These are phyloP conservation scores for Ceratina australensis DNA, from an alignment of 1,140 invertebrate species.

Conservation along the genomic window DNA sequence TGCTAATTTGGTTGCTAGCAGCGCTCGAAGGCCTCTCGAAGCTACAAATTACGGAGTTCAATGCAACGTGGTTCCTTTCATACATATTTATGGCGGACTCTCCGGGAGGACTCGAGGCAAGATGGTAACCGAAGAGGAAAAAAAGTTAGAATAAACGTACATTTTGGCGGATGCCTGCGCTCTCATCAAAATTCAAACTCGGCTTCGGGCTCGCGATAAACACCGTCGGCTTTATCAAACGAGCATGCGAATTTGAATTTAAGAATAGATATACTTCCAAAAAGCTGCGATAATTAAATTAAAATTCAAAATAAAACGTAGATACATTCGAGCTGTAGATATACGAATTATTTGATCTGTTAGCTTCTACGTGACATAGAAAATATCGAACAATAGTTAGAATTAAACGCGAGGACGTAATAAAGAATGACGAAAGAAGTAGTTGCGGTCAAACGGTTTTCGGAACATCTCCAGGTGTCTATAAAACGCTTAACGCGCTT, in stretches of 20 bases:
- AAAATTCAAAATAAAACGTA: no score
- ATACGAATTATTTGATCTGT: no score
- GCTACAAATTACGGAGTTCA: conserved; percentile 68
- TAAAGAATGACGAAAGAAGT: conserved; percentile 6
- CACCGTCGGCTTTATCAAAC: no score
- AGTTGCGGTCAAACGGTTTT: conserved; percentile 8
- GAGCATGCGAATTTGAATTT: not conserved
- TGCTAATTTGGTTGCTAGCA: not conserved
- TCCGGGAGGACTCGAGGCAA: conserved; percentile 38
- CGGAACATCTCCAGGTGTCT: not conserved
- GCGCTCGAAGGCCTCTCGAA: not conserved
- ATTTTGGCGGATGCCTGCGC: not conserved
- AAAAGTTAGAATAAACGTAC: conserved; percentile 10
- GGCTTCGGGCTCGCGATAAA: not conserved
- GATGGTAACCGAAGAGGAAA: conserved; percentile 40
- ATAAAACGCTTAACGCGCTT: conserved; percentile 30
- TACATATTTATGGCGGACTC: conserved; percentile 57
- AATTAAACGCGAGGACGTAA: not conserved
- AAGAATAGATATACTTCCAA: not conserved
- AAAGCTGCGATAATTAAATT: no score
- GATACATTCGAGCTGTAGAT: no score
- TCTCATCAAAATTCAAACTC: conserved; percentile 6
- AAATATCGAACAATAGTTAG: not conserved
- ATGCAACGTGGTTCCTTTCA: conserved; percentile 55
- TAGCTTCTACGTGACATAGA: not conserved